Percentiles rank a stretch among this genome's conserved stretches.
Evolutionary conservation across 2,888 invertebrate genomes (phyloP).

Genomic region (Amiota communis): DNA sequence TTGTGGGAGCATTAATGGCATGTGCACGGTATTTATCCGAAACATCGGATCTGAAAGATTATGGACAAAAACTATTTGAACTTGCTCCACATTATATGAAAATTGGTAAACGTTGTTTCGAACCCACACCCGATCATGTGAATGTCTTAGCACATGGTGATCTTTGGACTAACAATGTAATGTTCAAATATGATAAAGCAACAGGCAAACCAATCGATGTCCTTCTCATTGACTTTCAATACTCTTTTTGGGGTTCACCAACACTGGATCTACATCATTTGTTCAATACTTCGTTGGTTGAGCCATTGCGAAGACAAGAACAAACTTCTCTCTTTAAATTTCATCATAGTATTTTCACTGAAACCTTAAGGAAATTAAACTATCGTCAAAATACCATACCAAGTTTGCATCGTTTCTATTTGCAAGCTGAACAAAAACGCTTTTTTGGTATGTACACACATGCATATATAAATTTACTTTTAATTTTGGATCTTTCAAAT

Average conservation of each 20-base stretch:
- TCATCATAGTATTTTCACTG: slow-evolving; percentile 62
- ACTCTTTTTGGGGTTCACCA: slow-evolving; percentile 71
- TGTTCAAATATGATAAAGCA: slow-evolving; percentile 67
- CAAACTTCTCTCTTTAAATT: slow-evolving; percentile 66
- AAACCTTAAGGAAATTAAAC: slow-evolving; percentile 56
- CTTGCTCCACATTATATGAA: slow-evolving; percentile 68
- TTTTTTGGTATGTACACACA: slow-evolving; percentile 69
- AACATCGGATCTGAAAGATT: slow-evolving; percentile 53
- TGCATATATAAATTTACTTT: background rate
- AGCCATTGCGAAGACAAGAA: slow-evolving; percentile 61
- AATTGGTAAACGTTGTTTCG: slow-evolving; percentile 64
- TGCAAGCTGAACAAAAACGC: slow-evolving; percentile 63
- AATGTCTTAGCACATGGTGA: slow-evolving; percentile 71
- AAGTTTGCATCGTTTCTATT: slow-evolving; percentile 61
- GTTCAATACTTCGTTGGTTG: slow-evolving; percentile 69
- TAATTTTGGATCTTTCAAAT: background rate
- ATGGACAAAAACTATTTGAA: slow-evolving; percentile 62
- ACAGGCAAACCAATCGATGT: slow-evolving; percentile 62
- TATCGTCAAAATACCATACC: slow-evolving; percentile 65
- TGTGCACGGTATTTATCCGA: slow-evolving; percentile 64
- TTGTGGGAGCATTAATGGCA: slow-evolving; percentile 63
- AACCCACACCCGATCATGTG: slow-evolving; percentile 56
- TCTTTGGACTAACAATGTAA: slow-evolving; percentile 71
- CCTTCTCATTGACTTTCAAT: slow-evolving; percentile 71
- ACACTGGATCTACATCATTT: slow-evolving; percentile 70